Evolutionary conservation across 2,113 vertebrate species (phyloP).

Genomic region (Acinonyx jubatus): DNA sequence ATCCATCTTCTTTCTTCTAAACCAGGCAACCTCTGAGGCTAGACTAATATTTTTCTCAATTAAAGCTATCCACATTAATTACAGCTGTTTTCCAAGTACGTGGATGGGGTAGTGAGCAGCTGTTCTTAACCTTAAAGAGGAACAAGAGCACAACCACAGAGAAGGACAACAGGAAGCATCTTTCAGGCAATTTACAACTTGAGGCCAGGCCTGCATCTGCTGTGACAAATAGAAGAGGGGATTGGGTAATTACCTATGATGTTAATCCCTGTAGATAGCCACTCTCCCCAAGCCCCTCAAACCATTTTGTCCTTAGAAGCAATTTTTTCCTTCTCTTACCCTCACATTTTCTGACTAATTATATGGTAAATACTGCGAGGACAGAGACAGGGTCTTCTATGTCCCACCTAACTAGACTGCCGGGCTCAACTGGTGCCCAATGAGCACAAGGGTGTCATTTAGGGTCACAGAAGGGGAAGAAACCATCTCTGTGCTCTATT

Average conservation of each 20-base stretch:
- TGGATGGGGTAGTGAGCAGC: neutral
- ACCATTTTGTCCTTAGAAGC: slow-evolving; percentile 26
- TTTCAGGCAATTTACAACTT: slow-evolving; percentile 50
- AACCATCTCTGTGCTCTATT: neutral
- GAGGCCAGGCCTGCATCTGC: slow-evolving; percentile 1
- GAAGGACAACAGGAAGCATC: slow-evolving; percentile 42
- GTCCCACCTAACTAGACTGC: neutral
- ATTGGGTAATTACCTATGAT: slow-evolving; percentile 33
- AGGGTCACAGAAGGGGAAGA: neutral
- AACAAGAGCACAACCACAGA: neutral
- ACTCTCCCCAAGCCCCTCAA: neutral
- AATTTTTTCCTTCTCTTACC: slow-evolving; percentile 48
- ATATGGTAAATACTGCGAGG: slow-evolving; percentile 48
- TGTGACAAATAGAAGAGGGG: slow-evolving; percentile 35
- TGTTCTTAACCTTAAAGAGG: slow-evolving; percentile 9
- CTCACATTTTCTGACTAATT: slow-evolving; percentile 61
- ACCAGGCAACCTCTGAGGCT: neutral
- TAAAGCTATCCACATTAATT: slow-evolving; percentile 50
- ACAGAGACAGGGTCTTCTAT: slow-evolving; percentile 19
- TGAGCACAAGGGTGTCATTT: neutral
- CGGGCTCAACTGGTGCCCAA: neutral
- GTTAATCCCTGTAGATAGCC: slow-evolving; percentile 1
- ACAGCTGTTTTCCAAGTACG: neutral
- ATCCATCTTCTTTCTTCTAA: slow-evolving; percentile 3
- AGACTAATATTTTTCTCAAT: slow-evolving; percentile 45